phyloP scores from a whole-genome alignment of 2,797 vertebrate genomes.

The Sebastes cheni region DNA sequence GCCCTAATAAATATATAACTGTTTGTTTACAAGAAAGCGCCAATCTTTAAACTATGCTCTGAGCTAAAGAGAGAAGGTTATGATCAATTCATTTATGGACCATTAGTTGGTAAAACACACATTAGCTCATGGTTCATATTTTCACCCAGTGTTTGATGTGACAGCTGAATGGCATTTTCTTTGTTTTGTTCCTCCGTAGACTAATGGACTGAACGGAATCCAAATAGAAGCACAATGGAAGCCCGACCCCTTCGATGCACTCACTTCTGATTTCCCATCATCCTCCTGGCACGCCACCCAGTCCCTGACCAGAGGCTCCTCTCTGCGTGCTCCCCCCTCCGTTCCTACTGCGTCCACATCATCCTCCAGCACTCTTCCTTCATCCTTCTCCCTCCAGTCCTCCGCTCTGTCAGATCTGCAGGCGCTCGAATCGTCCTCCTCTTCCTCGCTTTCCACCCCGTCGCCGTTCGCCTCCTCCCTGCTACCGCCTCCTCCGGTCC shows the following conservation, averaged over 20 bases:
- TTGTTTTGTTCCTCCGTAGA: constrained; percentile 64
- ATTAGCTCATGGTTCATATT: background rate
- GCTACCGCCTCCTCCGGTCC: constrained; percentile 83
- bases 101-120: background rate
- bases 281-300: constrained; percentile 80
- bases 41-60: constrained; percentile 37
- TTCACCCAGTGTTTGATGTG: background rate
- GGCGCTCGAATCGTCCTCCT: constrained; percentile 69
- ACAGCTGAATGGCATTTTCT: constrained; percentile 8
- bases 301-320: constrained; percentile 80
- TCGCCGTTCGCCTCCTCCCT: constrained; percentile 74
- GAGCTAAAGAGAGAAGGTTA: background rate
- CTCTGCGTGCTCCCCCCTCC: constrained; percentile 58
- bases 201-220: constrained; percentile 80
- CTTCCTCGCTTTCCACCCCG: constrained; percentile 71
- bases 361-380: constrained; percentile 73
- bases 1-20: background rate
- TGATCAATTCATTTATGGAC: background rate
- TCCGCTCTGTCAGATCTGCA: constrained; percentile 74
- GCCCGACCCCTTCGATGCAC: constrained; percentile 86
- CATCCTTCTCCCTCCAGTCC: constrained; percentile 75
- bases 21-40: constrained; percentile 7
- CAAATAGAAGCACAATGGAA: constrained; percentile 86
- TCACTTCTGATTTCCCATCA: constrained; percentile 84
- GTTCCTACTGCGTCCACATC: constrained; percentile 24